Base-by-base conservation (phyloP, 2,888 invertebrate genomes). In the Zeuzera pyrina region DNA sequence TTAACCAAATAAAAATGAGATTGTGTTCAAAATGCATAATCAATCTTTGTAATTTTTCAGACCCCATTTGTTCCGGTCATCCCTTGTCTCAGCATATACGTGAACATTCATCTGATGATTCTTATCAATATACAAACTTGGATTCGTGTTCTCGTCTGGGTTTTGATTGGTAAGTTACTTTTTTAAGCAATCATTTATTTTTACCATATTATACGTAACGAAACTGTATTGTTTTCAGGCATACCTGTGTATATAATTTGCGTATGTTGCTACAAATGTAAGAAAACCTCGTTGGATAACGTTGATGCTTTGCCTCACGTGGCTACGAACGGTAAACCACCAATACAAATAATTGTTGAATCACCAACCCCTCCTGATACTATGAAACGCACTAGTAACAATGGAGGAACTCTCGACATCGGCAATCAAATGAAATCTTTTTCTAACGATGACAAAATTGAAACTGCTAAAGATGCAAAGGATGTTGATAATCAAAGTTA, bases 71-170 rank as follows among this genome's bases (percentile, higher is more conserved):
- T 95, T 0, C 96, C 96, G 2, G 73, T 93, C 35, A 64, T 95
- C 31, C 95, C 95, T 1, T 90, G 90, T 21, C 52, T 93, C 26
- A 94, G 94, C 56, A 90, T 94, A 41, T 86, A 94, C 46, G 85
- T 92, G 25, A 96, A 96, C 59, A 85, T 94, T 33, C 93, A 94
- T 60, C 77, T 96, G 12, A 94, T 96, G 94, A 74, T 93, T 34
- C 88, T 93, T 67, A 77, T 96, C 45, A 91, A 91, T 43, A 49
- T 67, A 1, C 81, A 86, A 41, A 95, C 95, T 0, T 96, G 96
- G 95, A 79, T 94, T n/a, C 74, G 94, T 43, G 92, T 95, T 57
- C 78, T 76, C 2, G 76, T 93, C 15, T 96, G 95, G 95, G 88
- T 95, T 81, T 59, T 67, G 7, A 69, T 94, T 41, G 95, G 95